Conservation (phyloP, 2,113 vertebrate species). For the Tricholaema leucomelas region DNA sequence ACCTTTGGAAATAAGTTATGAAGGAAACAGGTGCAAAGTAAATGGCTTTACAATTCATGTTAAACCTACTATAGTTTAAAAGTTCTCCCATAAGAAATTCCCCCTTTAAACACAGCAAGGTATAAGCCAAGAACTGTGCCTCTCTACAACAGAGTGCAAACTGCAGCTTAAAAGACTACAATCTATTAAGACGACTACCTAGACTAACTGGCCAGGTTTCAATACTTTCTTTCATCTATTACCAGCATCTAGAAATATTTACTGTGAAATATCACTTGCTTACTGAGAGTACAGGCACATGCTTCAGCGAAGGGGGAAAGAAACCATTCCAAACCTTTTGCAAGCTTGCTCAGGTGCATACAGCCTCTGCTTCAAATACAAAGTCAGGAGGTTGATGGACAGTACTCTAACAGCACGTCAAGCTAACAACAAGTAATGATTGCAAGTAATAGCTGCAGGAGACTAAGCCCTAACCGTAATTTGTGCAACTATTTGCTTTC, state of each 20-base stretch:
- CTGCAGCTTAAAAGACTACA: slow-evolving; percentile 62
- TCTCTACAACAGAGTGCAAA: slow-evolving; percentile 73
- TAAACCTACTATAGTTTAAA: slow-evolving; percentile 60
- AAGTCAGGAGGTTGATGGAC: slow-evolving; percentile 3
- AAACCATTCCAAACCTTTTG: slow-evolving; percentile 15
- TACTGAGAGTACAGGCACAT: slow-evolving; percentile 52
- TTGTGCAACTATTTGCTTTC: slow-evolving; percentile 52
- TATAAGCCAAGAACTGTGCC: slow-evolving; percentile 65
- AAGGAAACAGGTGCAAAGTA: slow-evolving; percentile 73
- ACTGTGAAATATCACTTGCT: slow-evolving; percentile 56
- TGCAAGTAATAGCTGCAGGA: slow-evolving; percentile 38
- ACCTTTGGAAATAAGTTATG: slow-evolving; percentile 73
- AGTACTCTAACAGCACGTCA: slow-evolving; percentile 6
- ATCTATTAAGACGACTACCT: slow-evolving; percentile 61
- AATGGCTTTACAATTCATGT: slow-evolving; percentile 67
- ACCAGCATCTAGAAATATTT: slow-evolving; percentile 65
- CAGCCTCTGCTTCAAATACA: slow-evolving; percentile 31
- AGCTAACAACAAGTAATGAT: slow-evolving; percentile 40
- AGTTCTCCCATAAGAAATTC: slow-evolving; percentile 59
- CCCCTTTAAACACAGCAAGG: slow-evolving; percentile 67
- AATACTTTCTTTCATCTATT: slow-evolving; percentile 59
- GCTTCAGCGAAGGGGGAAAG: slow-evolving; percentile 32
- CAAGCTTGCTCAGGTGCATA: slow-evolving; percentile 47
- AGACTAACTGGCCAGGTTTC: slow-evolving; percentile 64
- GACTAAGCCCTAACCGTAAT: slow-evolving; percentile 51